These are phyloP conservation scores for Neoaliturus tenellus DNA, from an alignment of 2,888 invertebrate species.

Conservation along the genomic window DNA sequence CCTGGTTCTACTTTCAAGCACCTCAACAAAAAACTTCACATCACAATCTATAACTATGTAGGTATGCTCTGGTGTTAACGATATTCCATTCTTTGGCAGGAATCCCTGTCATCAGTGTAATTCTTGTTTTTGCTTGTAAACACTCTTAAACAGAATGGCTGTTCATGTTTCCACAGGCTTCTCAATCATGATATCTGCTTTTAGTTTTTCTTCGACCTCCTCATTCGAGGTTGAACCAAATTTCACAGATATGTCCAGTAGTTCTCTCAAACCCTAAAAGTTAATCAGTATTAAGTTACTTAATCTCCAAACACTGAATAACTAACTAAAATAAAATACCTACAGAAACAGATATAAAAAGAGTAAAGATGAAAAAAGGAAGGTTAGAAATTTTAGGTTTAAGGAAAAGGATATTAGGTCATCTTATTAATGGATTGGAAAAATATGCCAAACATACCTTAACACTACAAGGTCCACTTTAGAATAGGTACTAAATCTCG, in stretches of 20 bases:
- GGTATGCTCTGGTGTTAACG: background rate
- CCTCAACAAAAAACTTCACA: background rate
- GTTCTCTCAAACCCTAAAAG: constrained; percentile 86
- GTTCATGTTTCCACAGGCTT: constrained; percentile 21
- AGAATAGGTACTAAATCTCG: too few species aligned
- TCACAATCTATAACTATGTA: background rate
- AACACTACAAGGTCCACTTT: too few species aligned
- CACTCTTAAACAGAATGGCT: background rate
- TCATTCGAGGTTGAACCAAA: constrained; percentile 75
- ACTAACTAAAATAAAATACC: too few species aligned
- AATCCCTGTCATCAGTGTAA: background rate
- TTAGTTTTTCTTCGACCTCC: constrained; percentile 11
- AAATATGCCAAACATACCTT: too few species aligned
- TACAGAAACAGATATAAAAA: too few species aligned
- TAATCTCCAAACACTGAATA: too few species aligned
- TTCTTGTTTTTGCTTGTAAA: background rate
- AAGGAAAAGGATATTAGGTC: too few species aligned
- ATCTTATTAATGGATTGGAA: too few species aligned
- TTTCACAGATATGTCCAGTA: constrained; percentile 87
- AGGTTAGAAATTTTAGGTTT: too few species aligned
- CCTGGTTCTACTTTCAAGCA: background rate
- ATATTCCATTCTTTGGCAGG: background rate
- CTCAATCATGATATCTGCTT: constrained; percentile 66
- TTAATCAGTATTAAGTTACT: too few species aligned
- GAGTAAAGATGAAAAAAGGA: too few species aligned